Evolutionary conservation across 2,888 invertebrate genomes (phyloP).

Genomic region (Cecidostiba fungosa): DNA sequence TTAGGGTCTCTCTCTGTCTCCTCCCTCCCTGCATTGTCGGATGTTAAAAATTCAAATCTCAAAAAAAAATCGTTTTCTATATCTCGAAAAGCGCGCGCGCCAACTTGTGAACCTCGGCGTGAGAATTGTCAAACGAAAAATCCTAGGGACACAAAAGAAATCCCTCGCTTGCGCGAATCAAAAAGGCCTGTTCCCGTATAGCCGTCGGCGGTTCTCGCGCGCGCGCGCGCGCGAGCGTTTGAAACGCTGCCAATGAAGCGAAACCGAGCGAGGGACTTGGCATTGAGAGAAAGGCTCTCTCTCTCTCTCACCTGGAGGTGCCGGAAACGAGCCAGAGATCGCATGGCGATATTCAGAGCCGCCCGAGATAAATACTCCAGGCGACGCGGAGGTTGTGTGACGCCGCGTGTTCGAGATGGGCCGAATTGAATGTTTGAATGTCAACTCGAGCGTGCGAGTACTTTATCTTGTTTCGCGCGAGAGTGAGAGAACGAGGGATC

Average conservation of each 20-base stretch:
- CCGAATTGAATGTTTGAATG: slow-evolving; percentile 56
- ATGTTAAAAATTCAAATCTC: slow-evolving; percentile 43
- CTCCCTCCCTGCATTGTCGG: slow-evolving; percentile 7
- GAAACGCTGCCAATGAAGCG: slow-evolving; percentile 78
- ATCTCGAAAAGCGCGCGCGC: not conserved
- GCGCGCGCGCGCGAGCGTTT: slow-evolving; percentile 65
- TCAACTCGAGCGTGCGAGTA: slow-evolving; percentile 44
- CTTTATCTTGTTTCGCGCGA: slow-evolving; percentile 42
- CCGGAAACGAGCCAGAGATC: slow-evolving; percentile 55
- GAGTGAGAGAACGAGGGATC: not conserved
- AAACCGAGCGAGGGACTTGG: slow-evolving; percentile 72
- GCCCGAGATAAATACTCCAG: slow-evolving; percentile 26
- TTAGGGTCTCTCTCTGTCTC: not conserved
- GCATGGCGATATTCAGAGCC: slow-evolving; percentile 25
- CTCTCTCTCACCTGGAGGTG: slow-evolving; percentile 62
- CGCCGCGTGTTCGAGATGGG: slow-evolving; percentile 25
- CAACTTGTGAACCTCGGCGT: not conserved
- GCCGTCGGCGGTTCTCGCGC: not conserved
- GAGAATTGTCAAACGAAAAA: slow-evolving; percentile 34
- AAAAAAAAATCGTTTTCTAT: not conserved
- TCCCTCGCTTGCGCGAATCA: slow-evolving; percentile 1
- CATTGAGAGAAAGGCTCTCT: slow-evolving; percentile 64
- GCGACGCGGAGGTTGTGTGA: slow-evolving; percentile 4
- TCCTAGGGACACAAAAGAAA: not conserved
- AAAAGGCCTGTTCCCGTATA: slow-evolving; percentile 8